Conservation (phyloP, 1,140 invertebrate species). For the Tetragnatha versicolor region DNA sequence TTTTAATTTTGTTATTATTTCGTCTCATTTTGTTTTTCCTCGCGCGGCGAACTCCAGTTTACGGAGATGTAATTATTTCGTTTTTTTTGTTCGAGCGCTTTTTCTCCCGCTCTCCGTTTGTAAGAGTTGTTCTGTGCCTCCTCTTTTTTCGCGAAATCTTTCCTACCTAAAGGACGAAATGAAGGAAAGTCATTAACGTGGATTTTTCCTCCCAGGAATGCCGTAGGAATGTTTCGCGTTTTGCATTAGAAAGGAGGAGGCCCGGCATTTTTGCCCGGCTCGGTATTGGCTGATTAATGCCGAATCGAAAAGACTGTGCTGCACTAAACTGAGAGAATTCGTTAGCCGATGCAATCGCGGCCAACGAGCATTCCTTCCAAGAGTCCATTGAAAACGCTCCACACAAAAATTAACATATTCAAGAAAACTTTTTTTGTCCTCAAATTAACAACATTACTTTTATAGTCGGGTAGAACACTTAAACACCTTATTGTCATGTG, state of each 20-base stretch:
- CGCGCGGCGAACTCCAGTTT: slow-evolving; percentile 41
- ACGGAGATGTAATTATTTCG: slow-evolving; percentile 50
- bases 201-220: slow-evolving; percentile 48
- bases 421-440: no score
- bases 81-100: slow-evolving; percentile 19
- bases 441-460: no score
- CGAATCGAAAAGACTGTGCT: no score
- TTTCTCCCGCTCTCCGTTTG: slow-evolving; percentile 2
- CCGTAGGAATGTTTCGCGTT: slow-evolving; percentile 43
- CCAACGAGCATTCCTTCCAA: no score
- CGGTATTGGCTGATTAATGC: slow-evolving; percentile 7
- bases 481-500: no score
- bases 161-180: slow-evolving; percentile 37
- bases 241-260: slow-evolving; percentile 28
- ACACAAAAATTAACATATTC: no score
- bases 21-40: slow-evolving; percentile 24
- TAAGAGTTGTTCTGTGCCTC: slow-evolving; percentile 20
- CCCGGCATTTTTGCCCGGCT: slow-evolving; percentile 8
- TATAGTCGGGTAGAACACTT: no score
- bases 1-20: slow-evolving; percentile 42
- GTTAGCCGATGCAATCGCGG: no score
- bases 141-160: slow-evolving; percentile 35
- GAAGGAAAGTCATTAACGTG: slow-evolving; percentile 47
- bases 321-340: no score
- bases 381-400: no score